phyloP scores from a whole-genome alignment of 2,113 vertebrate species.

The Holacanthus passer region DNA sequence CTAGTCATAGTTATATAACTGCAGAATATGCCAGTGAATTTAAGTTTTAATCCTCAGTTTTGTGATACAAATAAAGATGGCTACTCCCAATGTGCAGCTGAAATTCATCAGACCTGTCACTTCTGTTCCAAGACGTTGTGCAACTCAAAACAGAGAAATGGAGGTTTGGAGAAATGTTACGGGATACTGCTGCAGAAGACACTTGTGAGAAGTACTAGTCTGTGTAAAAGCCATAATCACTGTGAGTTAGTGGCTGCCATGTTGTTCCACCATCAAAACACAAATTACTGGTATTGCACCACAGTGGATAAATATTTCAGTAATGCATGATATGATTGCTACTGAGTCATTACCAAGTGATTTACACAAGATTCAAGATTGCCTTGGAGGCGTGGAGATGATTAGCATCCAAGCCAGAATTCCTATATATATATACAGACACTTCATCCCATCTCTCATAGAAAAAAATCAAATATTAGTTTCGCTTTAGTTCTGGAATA shows the following conservation, averaged over 20 bases:
- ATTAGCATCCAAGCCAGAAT: conserved; percentile 1
- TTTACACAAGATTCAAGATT: conserved; percentile 21
- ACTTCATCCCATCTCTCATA: not conserved
- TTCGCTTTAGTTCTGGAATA: not conserved
- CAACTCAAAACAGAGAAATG: conserved; percentile 13
- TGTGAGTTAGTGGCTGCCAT: conserved; percentile 10
- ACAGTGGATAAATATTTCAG: conserved; percentile 36
- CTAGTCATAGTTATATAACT: too few species aligned
- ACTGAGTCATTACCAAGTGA: conserved; percentile 24
- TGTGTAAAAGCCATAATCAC: not conserved
- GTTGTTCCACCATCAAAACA: conserved; percentile 26
- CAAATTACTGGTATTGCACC: conserved; percentile 17
- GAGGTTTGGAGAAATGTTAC: not conserved
- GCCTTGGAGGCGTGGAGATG: not conserved
- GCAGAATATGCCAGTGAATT: too few species aligned
- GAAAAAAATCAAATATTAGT: not conserved
- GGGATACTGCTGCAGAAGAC: not conserved
- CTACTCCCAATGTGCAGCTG: conserved; percentile 23
- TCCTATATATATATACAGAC: conserved; percentile 1
- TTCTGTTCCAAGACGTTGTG: conserved; percentile 21
- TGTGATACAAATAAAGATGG: too few species aligned
- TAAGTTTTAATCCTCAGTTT: too few species aligned
- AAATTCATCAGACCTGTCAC: conserved; percentile 6
- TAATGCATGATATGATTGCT: conserved; percentile 14
- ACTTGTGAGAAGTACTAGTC: conserved; percentile 2